Evolutionary conservation across 1,140 invertebrate genomes (phyloP).

Genomic region (Aculops lycopersici): DNA sequence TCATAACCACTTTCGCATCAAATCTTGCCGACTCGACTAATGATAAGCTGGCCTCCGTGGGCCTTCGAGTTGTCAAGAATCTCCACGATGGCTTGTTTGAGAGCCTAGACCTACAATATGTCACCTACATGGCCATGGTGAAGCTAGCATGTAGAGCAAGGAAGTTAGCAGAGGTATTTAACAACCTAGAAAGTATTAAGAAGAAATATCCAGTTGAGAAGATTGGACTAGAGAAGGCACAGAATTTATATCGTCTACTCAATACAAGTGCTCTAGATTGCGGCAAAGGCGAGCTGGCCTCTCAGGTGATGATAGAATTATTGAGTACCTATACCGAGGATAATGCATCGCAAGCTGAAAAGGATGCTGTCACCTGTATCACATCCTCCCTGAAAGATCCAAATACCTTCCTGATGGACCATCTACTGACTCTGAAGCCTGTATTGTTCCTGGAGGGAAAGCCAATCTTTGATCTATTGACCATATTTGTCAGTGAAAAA

Average conservation of each 20-base stretch:
- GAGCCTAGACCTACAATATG: slow-evolving; percentile 46
- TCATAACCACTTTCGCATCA: slow-evolving; percentile 64
- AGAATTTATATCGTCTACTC: slow-evolving; percentile 52
- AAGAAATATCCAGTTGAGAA: slow-evolving; percentile 44
- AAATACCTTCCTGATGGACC: slow-evolving; percentile 71
- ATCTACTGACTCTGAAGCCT: slow-evolving; percentile 61
- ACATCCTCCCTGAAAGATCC: slow-evolving; percentile 71
- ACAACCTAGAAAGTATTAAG: slow-evolving; percentile 25
- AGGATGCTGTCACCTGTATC: slow-evolving; percentile 81
- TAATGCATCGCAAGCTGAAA: slow-evolving; percentile 72
- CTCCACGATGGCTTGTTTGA: slow-evolving; percentile 64
- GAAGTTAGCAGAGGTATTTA: slow-evolving; percentile 34
- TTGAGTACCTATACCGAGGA: slow-evolving; percentile 78
- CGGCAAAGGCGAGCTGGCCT: slow-evolving; percentile 32
- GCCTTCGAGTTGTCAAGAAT: slow-evolving; percentile 35
- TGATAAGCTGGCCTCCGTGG: slow-evolving; percentile 39
- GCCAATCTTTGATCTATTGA: slow-evolving; percentile 71
- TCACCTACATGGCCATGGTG: slow-evolving; percentile 62
- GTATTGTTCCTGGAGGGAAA: slow-evolving; percentile 78
- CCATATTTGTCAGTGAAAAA: slow-evolving; percentile 78
- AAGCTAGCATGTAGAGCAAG: slow-evolving; percentile 55
- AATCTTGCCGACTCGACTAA: slow-evolving; percentile 64
- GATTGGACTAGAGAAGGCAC: slow-evolving; percentile 59
- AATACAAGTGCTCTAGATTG: slow-evolving; percentile 48
- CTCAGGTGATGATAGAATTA: slow-evolving; percentile 82